Evolutionary conservation across 2,797 vertebrate species (phyloP), one percentile per base, ranked within the genome.

Genomic region (Heliangelus exortis): DNA sequence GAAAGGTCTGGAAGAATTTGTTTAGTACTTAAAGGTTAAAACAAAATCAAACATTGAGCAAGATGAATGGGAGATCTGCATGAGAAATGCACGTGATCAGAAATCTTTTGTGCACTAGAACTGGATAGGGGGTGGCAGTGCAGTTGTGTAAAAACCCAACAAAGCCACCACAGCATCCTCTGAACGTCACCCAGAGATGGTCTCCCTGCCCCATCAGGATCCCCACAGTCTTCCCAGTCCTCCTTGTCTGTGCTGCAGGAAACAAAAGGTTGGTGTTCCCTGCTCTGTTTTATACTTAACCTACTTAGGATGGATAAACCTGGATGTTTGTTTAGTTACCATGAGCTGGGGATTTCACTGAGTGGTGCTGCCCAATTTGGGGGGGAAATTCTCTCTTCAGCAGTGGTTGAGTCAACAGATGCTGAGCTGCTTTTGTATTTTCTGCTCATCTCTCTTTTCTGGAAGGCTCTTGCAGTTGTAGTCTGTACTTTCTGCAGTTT

Each of bases 181-280:
- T 36, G 33, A 51, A 21, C 8, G 15, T 11, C 7, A 50, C 8
- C 1, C 39, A 13, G 89, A 51, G 51, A 87, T 73, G 87, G 7
- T 89, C 4, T 94, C 74, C 45, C 26, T 59, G 62, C 59, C 36
- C 50, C 51, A 9, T 15, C 2, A 0, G 1, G 11, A 16, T 25
- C 54, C 80, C 53, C 16, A 0, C 0, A 4, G 6, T 59, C 66
- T 76, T 41, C 1, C 36, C 28, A 51, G 50, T 54, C 22, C 10
- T 80, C 18, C 54, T 14, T 73, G 31, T 10, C 61, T 65, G 69
- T 85, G 88, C 92, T 92, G 83, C 6, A 0, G 20, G 43, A 89
- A 90, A 88, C 58, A 34, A 16, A 72, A 94, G 81, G 86, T 94
- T 65, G 54, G 77, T 94, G 84, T 84, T 77, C 75, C 59, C 47